phyloP scores from a whole-genome alignment of 2,888 invertebrate species.

The Sinopyrophorus schimmeli region DNA sequence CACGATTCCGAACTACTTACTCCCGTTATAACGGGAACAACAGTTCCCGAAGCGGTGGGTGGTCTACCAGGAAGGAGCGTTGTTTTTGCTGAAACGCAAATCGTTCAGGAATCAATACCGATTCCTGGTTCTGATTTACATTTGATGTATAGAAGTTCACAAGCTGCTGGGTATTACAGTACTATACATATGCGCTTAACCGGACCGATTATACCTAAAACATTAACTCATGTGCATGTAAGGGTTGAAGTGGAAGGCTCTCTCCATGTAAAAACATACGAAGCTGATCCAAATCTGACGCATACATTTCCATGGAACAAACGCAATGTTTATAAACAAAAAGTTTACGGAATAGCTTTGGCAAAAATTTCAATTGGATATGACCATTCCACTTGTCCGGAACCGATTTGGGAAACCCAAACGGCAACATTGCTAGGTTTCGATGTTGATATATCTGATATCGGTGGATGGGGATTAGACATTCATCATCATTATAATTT shows the following conservation, averaged over 20 bases:
- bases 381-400: slow-evolving; percentile 84
- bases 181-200: slow-evolving; percentile 90
- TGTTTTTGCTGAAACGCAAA: slow-evolving; percentile 91
- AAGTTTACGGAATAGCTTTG: slow-evolving; percentile 86
- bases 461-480: slow-evolving; percentile 97
- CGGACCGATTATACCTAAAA: slow-evolving; percentile 74
- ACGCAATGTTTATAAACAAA: slow-evolving; percentile 95
- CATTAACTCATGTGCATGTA: slow-evolving; percentile 87
- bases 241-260: slow-evolving; percentile 93
- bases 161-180: slow-evolving; percentile 91
- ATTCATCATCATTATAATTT: slow-evolving; percentile 99
- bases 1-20: slow-evolving; percentile 85
- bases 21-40: slow-evolving; percentile 86
- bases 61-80: slow-evolving; percentile 80
- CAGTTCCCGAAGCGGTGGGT: slow-evolving; percentile 88
- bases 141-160: slow-evolving; percentile 93
- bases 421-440: slow-evolving; percentile 93
- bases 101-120: slow-evolving; percentile 93
- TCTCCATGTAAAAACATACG: slow-evolving; percentile 88
- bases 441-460: slow-evolving; percentile 94
- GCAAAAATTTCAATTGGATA: slow-evolving; percentile 92
- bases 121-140: slow-evolving; percentile 93
- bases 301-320: slow-evolving; percentile 99
- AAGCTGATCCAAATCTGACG: slow-evolving; percentile 92
- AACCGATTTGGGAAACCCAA: slow-evolving; percentile 93